Conservation (phyloP, 1,140 invertebrate species). For the Pogonomyrmex californicus region DNA sequence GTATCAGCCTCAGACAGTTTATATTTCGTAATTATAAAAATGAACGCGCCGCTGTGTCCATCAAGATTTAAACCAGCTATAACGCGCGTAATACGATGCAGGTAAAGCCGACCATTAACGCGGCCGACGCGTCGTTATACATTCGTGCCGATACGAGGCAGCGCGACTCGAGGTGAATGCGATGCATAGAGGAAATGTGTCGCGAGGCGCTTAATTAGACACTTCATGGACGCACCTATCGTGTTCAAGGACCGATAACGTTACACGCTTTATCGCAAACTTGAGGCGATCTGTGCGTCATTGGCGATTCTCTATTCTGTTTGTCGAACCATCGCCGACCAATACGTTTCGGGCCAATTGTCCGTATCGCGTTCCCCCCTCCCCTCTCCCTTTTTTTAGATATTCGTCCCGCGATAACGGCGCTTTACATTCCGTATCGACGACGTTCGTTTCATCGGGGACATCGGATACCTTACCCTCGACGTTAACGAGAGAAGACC, state of each 20-base stretch:
- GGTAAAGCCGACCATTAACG: slow-evolving; percentile 44
- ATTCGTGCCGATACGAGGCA: slow-evolving; percentile 29
- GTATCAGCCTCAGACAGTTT: slow-evolving; percentile 37
- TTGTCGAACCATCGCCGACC: not conserved
- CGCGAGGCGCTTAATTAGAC: slow-evolving; percentile 51
- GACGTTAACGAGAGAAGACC: slow-evolving; percentile 20
- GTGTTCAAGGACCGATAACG: slow-evolving; percentile 54
- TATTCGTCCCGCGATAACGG: not conserved
- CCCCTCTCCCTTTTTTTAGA: not conserved
- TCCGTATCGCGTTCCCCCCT: not conserved
- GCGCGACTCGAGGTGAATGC: slow-evolving; percentile 10
- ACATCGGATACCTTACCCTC: not conserved
- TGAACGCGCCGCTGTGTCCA: slow-evolving; percentile 26
- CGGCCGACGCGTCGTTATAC: slow-evolving; percentile 49
- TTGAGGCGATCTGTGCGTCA: not conserved
- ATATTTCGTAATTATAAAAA: slow-evolving; percentile 60
- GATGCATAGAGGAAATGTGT: slow-evolving; percentile 37
- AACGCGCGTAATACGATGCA: slow-evolving; percentile 44
- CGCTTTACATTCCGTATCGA: not conserved
- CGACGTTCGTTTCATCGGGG: not conserved
- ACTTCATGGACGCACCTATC: slow-evolving; percentile 51
- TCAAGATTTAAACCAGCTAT: slow-evolving; percentile 54
- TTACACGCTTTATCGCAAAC: slow-evolving; percentile 31
- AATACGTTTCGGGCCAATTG: not conserved
- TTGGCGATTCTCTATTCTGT: slow-evolving; percentile 2